These are phyloP conservation scores for Epizoanthus rinbou DNA, from an alignment of 92 coral and sea anemone species.

Conservation along the genomic window DNA sequence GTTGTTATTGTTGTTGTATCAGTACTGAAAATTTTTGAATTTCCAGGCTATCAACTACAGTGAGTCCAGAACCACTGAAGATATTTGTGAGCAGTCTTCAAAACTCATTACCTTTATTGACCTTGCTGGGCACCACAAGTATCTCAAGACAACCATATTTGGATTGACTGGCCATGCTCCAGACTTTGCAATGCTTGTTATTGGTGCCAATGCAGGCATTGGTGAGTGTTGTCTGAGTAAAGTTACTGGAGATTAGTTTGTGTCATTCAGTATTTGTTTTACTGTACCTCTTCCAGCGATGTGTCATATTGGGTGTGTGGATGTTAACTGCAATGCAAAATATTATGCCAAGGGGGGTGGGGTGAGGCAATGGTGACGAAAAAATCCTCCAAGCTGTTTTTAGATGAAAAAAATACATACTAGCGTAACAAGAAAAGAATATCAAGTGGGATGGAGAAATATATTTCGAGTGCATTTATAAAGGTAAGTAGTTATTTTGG, in stretches of 20 bases:
- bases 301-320: too few species aligned
- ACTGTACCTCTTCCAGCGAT: too few species aligned
- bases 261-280: neutral
- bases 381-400: too few species aligned
- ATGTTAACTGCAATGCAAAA: too few species aligned
- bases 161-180: slow-evolving; percentile 99
- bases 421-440: too few species aligned
- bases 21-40: neutral
- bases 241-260: neutral
- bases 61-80: slow-evolving; percentile 95
- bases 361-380: too few species aligned
- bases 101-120: slow-evolving; percentile 95
- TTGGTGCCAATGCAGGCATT: slow-evolving; percentile 97
- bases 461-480: too few species aligned
- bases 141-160: slow-evolving; percentile 95
- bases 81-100: slow-evolving; percentile 94
- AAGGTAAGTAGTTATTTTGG: too few species aligned
- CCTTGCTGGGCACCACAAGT: slow-evolving; percentile 98
- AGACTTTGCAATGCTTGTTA: slow-evolving; percentile 94
- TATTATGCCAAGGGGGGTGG: too few species aligned
- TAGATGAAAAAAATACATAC: too few species aligned
- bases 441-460: too few species aligned
- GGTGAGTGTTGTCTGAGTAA: slow-evolving; percentile 54
- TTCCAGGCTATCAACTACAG: slow-evolving; percentile 91
- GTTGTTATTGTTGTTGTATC: neutral